Percentiles rank a stretch among this genome's conserved stretches.
These are phyloP conservation scores for Hedya salicella DNA, from an alignment of 2,888 invertebrate species.

Conservation along the genomic window DNA sequence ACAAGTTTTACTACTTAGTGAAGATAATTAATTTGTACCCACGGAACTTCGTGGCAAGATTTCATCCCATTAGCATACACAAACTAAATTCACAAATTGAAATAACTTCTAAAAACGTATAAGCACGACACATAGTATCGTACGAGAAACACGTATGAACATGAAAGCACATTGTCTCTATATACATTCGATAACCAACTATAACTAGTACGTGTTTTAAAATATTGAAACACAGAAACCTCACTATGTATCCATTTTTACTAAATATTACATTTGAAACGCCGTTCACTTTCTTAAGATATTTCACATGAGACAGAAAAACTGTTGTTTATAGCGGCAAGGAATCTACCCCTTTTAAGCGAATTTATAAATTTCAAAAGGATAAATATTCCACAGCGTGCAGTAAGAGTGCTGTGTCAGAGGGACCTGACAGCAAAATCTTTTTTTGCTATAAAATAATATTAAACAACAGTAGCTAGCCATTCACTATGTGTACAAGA, in stretches of 20 bases:
- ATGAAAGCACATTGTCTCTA: neutral
- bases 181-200: neutral
- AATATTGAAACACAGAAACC: neutral
- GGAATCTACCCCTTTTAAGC: neutral
- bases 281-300: too few relatives aligned
- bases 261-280: too few relatives aligned
- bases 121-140: neutral
- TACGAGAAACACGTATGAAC: neutral
- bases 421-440: neutral
- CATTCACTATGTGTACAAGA: conserved; percentile 12
- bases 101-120: neutral
- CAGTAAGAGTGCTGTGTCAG: neutral
- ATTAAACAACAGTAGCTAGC: conserved; percentile 16
- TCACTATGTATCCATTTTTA: neutral
- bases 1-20: too few relatives aligned
- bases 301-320: too few relatives aligned
- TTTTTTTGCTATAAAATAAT: conserved; percentile 9
- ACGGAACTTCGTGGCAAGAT: neutral
- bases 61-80: too few relatives aligned
- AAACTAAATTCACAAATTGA: too few relatives aligned
- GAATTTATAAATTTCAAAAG: too few relatives aligned
- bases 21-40: neutral
- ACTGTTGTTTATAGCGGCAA: too few relatives aligned
- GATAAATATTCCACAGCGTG: too few relatives aligned
- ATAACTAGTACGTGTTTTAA: neutral